Percentiles rank a stretch among this genome's conserved stretches.
Evolutionary conservation across 1,140 invertebrate genomes (phyloP).

Genomic region (Zaprionus camerounensis): DNA sequence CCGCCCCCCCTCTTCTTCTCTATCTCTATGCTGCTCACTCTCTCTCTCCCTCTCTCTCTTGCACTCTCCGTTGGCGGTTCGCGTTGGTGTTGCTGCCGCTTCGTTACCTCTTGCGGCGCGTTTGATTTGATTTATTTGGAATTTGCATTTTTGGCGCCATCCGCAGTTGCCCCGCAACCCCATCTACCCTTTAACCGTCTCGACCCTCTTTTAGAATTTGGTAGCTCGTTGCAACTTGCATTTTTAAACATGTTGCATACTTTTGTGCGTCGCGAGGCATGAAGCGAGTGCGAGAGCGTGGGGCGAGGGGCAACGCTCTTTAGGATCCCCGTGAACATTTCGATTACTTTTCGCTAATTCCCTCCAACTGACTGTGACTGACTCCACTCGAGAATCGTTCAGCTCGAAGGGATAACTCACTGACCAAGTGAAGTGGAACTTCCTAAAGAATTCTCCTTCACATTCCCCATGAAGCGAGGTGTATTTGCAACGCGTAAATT

Average conservation of each 20-base stretch:
- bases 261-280: constrained; percentile 57
- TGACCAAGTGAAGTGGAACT: background rate
- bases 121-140: constrained; percentile 81
- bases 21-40: background rate
- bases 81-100: constrained; percentile 77
- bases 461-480: background rate
- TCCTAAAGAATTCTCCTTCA: background rate
- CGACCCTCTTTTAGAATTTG: constrained; percentile 6
- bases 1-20: background rate
- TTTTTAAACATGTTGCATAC: constrained; percentile 79
- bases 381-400: background rate
- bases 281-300: background rate
- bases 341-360: background rate
- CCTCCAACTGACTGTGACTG: background rate
- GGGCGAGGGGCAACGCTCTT: background rate
- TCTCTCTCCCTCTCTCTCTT: background rate
- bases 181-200: background rate
- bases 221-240: constrained; percentile 51
- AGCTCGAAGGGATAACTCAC: background rate
- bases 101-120: constrained; percentile 75
- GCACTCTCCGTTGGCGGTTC: constrained; percentile 47
- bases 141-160: constrained; percentile 74
- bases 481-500: background rate
- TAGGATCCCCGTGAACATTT: constrained; percentile 59
- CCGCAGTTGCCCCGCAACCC: background rate